Evolutionary conservation across 2,113 vertebrate species (phyloP).

Genomic region (Eretmochelys imbricata): DNA sequence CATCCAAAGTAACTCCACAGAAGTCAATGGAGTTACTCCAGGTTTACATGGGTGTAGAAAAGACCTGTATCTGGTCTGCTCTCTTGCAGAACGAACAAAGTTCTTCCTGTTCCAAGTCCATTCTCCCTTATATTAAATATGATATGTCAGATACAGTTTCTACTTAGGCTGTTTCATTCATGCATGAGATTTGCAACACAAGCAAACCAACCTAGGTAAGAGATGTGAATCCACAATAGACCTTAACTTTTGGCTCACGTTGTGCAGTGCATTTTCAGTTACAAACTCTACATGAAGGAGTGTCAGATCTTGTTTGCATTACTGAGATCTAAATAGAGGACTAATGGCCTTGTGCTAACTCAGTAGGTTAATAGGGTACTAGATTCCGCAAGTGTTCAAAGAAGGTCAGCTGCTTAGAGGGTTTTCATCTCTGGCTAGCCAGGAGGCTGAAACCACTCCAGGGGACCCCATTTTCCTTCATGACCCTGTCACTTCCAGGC

Average conservation of each 20-base stretch:
- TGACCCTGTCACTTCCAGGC: background rate
- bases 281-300: background rate
- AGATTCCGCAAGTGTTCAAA: background rate
- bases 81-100: background rate
- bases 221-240: background rate
- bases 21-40: background rate
- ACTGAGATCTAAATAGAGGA: background rate
- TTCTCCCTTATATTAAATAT: background rate
- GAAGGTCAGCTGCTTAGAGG: background rate
- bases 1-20: background rate
- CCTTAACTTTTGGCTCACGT: background rate
- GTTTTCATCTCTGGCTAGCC: rapidly evolving
- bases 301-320: background rate
- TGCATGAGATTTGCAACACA: background rate
- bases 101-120: background rate
- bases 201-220: rapidly evolving
- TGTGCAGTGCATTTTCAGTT: background rate
- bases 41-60: background rate
- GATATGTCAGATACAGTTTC: background rate
- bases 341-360: background rate
- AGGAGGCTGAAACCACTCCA: background rate
- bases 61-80: background rate
- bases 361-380: background rate
- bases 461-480: rapidly evolving
- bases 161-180: background rate